Percentiles rank a stretch among this genome's conserved stretches.
These are phyloP conservation scores for Bujurquina vittata DNA, from an alignment of 2,113 vertebrate genomes.

Conservation along the genomic window DNA sequence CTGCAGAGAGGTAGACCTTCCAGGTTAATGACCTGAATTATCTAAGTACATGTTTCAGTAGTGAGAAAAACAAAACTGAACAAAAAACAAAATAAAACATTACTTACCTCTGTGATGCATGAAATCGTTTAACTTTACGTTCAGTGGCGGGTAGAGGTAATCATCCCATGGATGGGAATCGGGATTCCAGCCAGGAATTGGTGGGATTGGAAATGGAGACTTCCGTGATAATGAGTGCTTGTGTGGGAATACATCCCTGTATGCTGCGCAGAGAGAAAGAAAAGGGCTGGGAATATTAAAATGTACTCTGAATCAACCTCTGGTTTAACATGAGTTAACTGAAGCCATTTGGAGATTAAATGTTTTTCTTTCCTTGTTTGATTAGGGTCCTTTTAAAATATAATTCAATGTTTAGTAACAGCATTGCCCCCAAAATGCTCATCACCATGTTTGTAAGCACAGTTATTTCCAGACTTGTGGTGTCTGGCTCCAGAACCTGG, in stretches of 20 bases:
- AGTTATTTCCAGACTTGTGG: background rate
- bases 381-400: background rate
- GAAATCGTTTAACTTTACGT: constrained; percentile 74
- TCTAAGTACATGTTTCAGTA: background rate
- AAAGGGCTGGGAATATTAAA: background rate
- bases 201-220: constrained; percentile 71
- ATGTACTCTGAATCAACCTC: background rate
- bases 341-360: background rate
- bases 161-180: constrained; percentile 90
- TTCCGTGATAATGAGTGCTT: constrained; percentile 78
- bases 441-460: too few relatives aligned
- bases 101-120: constrained; percentile 58
- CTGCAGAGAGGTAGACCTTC: constrained; percentile 36
- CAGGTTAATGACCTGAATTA: background rate
- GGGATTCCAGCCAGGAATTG: constrained; percentile 76
- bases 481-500: background rate
- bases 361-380: background rate
- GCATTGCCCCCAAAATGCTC: background rate
- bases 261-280: constrained; percentile 56
- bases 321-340: background rate
- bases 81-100: background rate
- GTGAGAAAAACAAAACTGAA: accelerated
- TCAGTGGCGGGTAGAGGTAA: constrained; percentile 87
- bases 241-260: constrained; percentile 75
- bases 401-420: background rate